Evolutionary conservation across 2,113 vertebrate genomes (phyloP).

Genomic region (Circaetus cinerascens): DNA sequence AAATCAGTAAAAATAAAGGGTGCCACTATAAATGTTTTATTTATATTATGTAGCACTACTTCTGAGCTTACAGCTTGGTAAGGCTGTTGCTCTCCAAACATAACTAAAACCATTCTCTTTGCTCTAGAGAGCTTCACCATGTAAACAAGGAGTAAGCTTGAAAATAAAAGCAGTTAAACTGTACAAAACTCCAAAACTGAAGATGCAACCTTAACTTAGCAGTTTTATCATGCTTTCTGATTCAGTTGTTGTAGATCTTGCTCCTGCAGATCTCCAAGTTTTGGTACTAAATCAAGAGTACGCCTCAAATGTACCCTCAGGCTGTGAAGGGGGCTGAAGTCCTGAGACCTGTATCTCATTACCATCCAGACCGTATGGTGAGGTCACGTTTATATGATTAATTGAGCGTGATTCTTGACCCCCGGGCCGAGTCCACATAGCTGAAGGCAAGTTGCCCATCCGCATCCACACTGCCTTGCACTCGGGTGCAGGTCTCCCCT

Average conservation of each 20-base stretch:
- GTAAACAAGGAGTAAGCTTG: neutral
- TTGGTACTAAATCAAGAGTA: neutral
- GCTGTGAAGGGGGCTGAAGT: neutral
- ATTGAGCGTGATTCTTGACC: neutral
- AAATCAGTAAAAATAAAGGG: neutral
- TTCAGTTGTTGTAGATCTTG: neutral
- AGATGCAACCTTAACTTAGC: neutral
- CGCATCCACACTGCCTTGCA: neutral
- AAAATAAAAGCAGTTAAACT: neutral
- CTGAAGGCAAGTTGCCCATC: neutral
- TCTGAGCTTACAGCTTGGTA: neutral
- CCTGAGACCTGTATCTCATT: neutral
- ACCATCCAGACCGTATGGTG: neutral
- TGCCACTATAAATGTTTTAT: neutral
- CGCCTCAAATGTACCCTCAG: neutral
- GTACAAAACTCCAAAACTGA: neutral
- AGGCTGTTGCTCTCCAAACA: neutral
- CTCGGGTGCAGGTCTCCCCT: accelerated
- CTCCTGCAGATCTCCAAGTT: neutral
- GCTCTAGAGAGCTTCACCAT: neutral
- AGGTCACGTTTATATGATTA: neutral
- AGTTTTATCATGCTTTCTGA: neutral
- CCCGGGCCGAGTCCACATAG: neutral
- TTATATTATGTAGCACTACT: neutral
- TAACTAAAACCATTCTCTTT: neutral